These are phyloP conservation scores for Leptobrachium leishanense DNA, from an alignment of 2,113 vertebrate genomes.

Conservation along the genomic window DNA sequence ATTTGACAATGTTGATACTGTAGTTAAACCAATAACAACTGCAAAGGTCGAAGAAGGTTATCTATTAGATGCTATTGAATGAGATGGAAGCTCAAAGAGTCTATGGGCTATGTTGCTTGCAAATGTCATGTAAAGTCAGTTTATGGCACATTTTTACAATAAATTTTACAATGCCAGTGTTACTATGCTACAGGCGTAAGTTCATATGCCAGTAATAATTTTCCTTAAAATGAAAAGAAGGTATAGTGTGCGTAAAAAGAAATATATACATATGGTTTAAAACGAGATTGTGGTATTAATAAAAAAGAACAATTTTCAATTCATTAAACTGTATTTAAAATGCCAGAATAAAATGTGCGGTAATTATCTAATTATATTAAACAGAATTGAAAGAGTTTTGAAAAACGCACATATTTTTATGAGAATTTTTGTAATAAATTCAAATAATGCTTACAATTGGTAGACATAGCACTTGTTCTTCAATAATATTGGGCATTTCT, in stretches of 20 bases:
- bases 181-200: slow-evolving; percentile 20
- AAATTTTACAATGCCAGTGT: not conserved
- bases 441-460: no score
- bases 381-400: no score
- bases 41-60: slow-evolving; percentile 59
- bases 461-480: no score
- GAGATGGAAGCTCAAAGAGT: slow-evolving; percentile 13
- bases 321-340: no score
- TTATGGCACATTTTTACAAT: slow-evolving; percentile 37
- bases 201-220: slow-evolving; percentile 34
- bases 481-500: no score
- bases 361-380: no score
- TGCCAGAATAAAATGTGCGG: no score
- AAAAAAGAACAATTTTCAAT: no score
- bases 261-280: not conserved
- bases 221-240: slow-evolving; percentile 4
- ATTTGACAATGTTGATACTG: slow-evolving; percentile 58
- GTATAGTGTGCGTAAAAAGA: not conserved
- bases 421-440: no score
- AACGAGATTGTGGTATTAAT: no score
- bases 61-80: slow-evolving; percentile 19
- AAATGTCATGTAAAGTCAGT: slow-evolving; percentile 44
- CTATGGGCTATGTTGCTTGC: slow-evolving; percentile 38
- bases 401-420: no score
- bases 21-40: slow-evolving; percentile 56